These are phyloP conservation scores for Ctenopoma multispine DNA, from an alignment of 2,797 vertebrate species.

Conservation along the genomic window DNA sequence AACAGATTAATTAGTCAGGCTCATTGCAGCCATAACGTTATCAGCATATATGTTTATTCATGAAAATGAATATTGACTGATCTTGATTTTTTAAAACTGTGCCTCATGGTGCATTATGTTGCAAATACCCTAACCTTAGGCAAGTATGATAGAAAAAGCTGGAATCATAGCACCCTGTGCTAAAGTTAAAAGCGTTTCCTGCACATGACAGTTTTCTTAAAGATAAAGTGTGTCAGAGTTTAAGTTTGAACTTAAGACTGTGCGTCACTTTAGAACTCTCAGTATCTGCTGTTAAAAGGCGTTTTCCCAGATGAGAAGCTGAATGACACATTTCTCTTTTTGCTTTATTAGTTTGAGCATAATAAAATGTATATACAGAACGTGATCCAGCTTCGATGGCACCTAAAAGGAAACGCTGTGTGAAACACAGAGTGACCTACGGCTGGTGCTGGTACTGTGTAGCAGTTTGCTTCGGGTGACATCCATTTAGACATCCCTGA, in stretches of 20 bases:
- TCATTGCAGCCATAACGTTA: background rate
- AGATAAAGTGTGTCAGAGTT: background rate
- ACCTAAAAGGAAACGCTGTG: constrained; percentile 22
- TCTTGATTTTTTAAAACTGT: no score
- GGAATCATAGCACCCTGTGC: background rate
- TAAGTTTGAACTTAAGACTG: background rate
- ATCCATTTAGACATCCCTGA: constrained; percentile 28
- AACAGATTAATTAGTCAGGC: no score
- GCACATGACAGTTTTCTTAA: background rate
- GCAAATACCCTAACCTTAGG: background rate
- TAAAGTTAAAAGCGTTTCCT: background rate
- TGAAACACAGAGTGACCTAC: constrained; percentile 17
- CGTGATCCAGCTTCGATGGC: constrained; percentile 20
- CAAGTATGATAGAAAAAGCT: background rate
- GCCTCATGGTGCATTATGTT: no score
- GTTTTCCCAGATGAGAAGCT: background rate
- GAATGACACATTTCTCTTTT: background rate
- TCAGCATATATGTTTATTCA: background rate
- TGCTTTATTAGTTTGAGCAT: background rate
- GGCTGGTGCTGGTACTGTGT: background rate
- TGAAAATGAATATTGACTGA: no score
- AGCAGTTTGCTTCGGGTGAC: constrained; percentile 3
- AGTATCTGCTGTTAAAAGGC: background rate
- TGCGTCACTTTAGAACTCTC: background rate
- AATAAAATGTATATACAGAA: background rate